Percentiles rank a stretch among this genome's conserved stretches.
phyloP scores from a whole-genome alignment of 2,113 vertebrate genomes.

The Abramis brama region DNA sequence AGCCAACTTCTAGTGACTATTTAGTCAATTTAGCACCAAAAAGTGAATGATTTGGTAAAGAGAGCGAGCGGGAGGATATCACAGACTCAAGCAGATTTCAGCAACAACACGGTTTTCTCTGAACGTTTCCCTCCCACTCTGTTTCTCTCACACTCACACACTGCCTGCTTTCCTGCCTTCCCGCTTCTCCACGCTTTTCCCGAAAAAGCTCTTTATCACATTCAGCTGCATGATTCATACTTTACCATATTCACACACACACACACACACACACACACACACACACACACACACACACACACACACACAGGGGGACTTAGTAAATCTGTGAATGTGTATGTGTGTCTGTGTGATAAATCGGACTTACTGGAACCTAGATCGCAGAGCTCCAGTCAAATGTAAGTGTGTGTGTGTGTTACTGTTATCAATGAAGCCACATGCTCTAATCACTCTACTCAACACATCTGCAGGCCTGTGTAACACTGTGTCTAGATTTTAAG shows the following conservation, averaged over 20 bases:
- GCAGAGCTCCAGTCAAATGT: background rate
- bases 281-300: background rate
- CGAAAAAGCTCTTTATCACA: conserved; percentile 57
- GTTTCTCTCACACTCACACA: conserved; percentile 48
- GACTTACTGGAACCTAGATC: conserved; percentile 14
- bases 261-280: conserved; percentile 7
- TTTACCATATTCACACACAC: conserved; percentile 7
- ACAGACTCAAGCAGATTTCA: background rate
- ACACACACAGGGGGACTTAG: background rate
- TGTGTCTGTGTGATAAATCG: background rate
- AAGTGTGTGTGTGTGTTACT: background rate
- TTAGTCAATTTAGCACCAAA: background rate
- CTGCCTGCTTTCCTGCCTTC: conserved; percentile 69
- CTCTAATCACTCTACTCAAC: background rate
- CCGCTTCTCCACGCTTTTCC: conserved; percentile 65
- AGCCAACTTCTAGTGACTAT: background rate
- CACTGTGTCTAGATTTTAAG: background rate
- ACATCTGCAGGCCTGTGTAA: background rate
- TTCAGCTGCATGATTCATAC: conserved; percentile 44
- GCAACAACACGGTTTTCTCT: conserved; percentile 39
- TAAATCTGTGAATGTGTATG: conserved; percentile 15
- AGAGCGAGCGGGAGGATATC: background rate
- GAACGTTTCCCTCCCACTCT: conserved; percentile 37
- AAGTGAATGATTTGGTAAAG: background rate
- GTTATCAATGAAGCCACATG: background rate